Conservation (phyloP, 2,797 vertebrate genomes). For the Coranthus polyacanthus region DNA sequence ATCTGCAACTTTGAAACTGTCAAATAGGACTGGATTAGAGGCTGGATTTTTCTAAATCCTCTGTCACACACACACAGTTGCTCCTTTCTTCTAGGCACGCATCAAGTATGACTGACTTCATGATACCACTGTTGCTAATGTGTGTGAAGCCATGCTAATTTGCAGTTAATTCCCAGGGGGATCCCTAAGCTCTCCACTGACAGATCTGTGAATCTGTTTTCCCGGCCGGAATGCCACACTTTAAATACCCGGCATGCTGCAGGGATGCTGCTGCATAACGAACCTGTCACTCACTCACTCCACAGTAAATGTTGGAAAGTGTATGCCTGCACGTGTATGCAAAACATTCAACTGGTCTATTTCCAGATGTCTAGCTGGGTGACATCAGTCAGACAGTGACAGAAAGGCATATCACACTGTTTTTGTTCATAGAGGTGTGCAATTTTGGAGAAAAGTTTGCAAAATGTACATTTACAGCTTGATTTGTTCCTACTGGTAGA, state of each 20-base stretch:
- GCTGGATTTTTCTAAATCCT: constrained; percentile 45
- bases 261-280: constrained; percentile 64
- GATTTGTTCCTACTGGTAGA: too few species aligned
- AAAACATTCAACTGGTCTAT: constrained; percentile 15
- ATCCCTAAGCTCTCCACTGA: constrained; percentile 62
- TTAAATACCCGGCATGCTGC: constrained; percentile 54
- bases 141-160: constrained; percentile 73
- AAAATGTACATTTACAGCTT: too few species aligned
- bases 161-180: constrained; percentile 59
- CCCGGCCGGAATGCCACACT: constrained; percentile 62
- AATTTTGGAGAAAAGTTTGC: too few species aligned
- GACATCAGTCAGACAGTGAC: background rate
- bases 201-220: constrained; percentile 71
- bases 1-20: constrained; percentile 4
- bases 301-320: constrained; percentile 10
- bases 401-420: too few species aligned
- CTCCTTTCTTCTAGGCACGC: constrained; percentile 43
- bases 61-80: constrained; percentile 55
- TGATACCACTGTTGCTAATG: constrained; percentile 68
- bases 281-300: constrained; percentile 67
- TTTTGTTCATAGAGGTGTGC: too few species aligned
- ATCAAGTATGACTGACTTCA: constrained; percentile 63
- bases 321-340: constrained; percentile 18
- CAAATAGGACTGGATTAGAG: constrained; percentile 44
- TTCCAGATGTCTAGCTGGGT: constrained; percentile 24